phyloP scores from a whole-genome alignment of 2,113 vertebrate species.

The Tragelaphus buxtoni region DNA sequence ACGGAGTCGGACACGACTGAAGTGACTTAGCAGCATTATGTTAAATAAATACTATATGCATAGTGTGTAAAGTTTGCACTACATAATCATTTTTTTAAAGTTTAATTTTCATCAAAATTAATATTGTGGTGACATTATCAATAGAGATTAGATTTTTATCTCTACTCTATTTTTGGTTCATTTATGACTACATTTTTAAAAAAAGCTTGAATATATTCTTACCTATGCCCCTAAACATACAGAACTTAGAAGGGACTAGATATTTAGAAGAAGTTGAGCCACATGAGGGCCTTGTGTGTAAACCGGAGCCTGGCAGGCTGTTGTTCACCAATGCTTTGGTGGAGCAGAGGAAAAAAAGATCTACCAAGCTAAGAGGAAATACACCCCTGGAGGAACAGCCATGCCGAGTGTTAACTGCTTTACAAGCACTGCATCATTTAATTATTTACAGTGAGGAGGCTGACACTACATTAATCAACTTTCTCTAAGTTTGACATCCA shows the following conservation, averaged over 20 bases:
- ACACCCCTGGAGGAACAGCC: not conserved
- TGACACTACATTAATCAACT: not conserved
- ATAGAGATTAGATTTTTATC: not conserved
- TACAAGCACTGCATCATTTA: not conserved
- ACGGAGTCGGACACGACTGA: no score
- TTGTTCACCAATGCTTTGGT: not conserved
- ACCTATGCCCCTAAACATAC: not conserved
- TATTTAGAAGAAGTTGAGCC: not conserved
- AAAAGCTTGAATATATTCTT: not conserved
- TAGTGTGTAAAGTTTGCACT: not conserved
- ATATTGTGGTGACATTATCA: conserved; percentile 26
- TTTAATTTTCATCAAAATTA: not conserved
- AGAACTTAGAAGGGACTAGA: not conserved
- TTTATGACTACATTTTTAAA: not conserved
- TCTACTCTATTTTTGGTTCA: conserved; percentile 8
- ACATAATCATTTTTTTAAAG: not conserved
- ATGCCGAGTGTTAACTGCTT: not conserved
- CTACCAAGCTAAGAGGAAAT: not conserved
- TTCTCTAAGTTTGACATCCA: not conserved
- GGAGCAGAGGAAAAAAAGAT: not conserved
- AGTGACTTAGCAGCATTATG: not conserved
- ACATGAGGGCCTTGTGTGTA: not conserved
- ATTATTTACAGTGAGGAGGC: not conserved
- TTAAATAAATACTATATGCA: not conserved
- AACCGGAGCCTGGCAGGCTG: not conserved